A percentile compares a stretch with the other conserved stretches of the same genome.
phyloP scores from a whole-genome alignment of 1,140 invertebrate genomes.

The Micrasema minimum region DNA sequence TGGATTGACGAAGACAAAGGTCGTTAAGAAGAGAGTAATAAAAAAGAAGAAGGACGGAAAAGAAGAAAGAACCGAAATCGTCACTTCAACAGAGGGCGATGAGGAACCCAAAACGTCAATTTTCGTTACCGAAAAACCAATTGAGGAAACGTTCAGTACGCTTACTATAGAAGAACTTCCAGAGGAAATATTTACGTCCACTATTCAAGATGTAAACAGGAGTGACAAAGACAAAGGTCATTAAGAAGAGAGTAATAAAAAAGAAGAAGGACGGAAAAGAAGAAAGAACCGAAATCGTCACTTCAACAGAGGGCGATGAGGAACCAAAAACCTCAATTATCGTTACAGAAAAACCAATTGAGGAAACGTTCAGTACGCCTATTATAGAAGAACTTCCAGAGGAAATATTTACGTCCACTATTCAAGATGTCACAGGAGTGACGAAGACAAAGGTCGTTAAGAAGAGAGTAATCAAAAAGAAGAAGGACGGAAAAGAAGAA shows the following conservation, averaged over 20 bases:
- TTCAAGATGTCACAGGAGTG: not conserved
- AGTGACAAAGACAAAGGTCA: constrained; percentile 2
- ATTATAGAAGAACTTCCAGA: constrained; percentile 15
- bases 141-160: not conserved
- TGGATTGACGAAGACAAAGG: constrained; percentile 51
- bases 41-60: constrained; percentile 41
- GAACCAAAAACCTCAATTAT: constrained; percentile 55
- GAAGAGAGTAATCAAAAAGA: constrained; percentile 55
- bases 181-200: constrained; percentile 12
- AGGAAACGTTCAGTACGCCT: not conserved
- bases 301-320: constrained; percentile 57
- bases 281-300: constrained; percentile 60
- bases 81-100: not conserved
- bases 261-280: constrained; percentile 57
- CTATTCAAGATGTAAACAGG: not conserved
- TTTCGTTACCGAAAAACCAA: not conserved
- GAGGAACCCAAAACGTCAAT: constrained; percentile 4
- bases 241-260: constrained; percentile 55
- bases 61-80: constrained; percentile 12
- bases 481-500: constrained; percentile 58
- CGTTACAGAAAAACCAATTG: constrained; percentile 39
- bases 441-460: constrained; percentile 6
- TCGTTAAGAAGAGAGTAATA: constrained; percentile 42
- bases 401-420: not conserved
- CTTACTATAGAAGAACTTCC: constrained; percentile 2